Base-by-base conservation (phyloP, 2,113 vertebrate genomes). In the Nerophis lumbriciformis region DNA sequence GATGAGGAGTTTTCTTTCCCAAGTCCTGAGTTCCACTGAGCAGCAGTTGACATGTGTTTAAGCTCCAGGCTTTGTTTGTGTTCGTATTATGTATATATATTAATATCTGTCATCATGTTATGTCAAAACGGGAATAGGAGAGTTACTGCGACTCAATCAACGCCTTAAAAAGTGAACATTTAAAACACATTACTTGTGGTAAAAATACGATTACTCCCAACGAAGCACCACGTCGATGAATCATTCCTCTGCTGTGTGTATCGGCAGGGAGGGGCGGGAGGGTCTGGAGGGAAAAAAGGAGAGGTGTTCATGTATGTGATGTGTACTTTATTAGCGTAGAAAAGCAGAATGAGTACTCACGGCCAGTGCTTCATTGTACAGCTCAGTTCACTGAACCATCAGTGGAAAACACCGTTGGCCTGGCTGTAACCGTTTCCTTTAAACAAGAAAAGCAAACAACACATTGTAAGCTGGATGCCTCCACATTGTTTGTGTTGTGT, bases 21-120 rank as follows among this genome's bases (percentile, higher is more conserved):
- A 91, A 91, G 93, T 91, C 96, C 96, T 98, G 96, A 98, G 96
- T 94, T 90, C 92, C 91, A 90, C 90, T 91, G 93, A 97, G 95
- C 95, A 97, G 96, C 96, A 96, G 93, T 87, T 91, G 92, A 94
- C 92, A 94, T 93, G 92, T 93, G 42, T 57, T 79, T 75, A 90
- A 93, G 91, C 93, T 92, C 93, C 93, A 93, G 85, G 93, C 93
- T 92, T 92, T 87, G 71, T 84, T 74, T 79, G 83, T 75, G 74
- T 81, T 73, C 68, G 59, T 75, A 66, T 72, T 60, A 77, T 79
- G 82, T 80, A 90, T 80, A 90, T 88, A 91, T 90, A 89, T 92
- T 92, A 90, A 90, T 87, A 88, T 92, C 77, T 81, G 28, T 93
- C 83, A 90, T 88, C 71, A 87, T 90, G 81, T 85, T 85, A 80